phyloP scores from a whole-genome alignment of 2,797 vertebrate genomes.

The Mionectes olivaceus region DNA sequence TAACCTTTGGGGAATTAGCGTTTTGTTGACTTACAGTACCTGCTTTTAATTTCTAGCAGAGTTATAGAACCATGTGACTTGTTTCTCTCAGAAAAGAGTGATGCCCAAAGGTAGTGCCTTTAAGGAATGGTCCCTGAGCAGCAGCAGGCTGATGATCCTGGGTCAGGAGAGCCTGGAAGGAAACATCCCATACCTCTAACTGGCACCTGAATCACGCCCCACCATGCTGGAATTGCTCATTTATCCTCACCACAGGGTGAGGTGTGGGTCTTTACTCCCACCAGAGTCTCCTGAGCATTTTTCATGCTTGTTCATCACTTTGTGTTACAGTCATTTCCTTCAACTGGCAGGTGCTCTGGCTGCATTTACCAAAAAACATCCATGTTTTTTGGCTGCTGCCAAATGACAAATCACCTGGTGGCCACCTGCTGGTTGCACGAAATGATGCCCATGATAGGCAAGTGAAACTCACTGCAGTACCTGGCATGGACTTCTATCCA shows the following conservation, averaged over 20 bases:
- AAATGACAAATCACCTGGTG: background rate
- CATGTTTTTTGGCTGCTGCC: background rate
- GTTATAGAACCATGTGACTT: background rate
- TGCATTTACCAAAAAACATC: background rate
- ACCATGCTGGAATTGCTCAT: background rate
- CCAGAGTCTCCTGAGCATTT: background rate
- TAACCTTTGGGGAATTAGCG: conserved; percentile 57
- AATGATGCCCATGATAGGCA: background rate
- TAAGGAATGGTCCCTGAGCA: background rate
- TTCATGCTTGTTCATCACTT: background rate
- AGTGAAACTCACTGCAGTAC: background rate
- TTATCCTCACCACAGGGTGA: accelerated
- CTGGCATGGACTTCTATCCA: too few relatives aligned
- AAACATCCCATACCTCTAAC: background rate
- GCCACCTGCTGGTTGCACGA: background rate
- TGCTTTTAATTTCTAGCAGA: conserved; percentile 24
- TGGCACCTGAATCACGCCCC: background rate
- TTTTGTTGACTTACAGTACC: conserved; percentile 23
- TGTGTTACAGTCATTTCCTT: background rate
- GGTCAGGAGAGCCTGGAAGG: background rate
- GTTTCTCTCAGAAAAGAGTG: background rate
- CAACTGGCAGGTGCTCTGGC: background rate
- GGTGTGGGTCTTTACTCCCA: background rate
- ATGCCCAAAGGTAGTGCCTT: background rate
- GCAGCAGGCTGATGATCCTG: background rate